Conservation (phyloP, 2,888 invertebrate species). For the Andrena fulva region DNA sequence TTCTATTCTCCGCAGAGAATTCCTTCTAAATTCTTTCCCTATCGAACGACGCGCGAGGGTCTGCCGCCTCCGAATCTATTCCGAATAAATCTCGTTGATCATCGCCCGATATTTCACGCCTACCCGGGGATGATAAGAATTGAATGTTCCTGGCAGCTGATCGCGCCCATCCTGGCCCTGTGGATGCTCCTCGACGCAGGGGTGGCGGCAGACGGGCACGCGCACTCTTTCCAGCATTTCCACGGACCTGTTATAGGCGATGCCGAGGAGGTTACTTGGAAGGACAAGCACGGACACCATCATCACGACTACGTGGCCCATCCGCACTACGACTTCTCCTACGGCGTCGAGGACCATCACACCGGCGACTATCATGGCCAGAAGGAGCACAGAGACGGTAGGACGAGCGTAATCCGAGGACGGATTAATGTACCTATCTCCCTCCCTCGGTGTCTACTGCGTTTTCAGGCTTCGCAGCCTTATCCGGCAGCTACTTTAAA, state of each 20-base stretch:
- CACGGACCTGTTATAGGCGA: slow-evolving; percentile 82
- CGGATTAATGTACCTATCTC: slow-evolving; percentile 47
- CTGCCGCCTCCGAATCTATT: too few relatives aligned
- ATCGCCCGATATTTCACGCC: background rate
- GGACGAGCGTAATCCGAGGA: slow-evolving; percentile 46
- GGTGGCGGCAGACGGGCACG: slow-evolving; percentile 71
- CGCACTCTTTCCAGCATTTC: slow-evolving; percentile 83
- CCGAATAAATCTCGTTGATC: too few relatives aligned
- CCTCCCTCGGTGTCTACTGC: background rate
- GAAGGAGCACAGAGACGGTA: slow-evolving; percentile 84
- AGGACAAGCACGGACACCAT: slow-evolving; percentile 81
- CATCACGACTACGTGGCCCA: slow-evolving; percentile 83
- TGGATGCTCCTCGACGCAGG: slow-evolving; percentile 33
- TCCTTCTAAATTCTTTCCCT: background rate
- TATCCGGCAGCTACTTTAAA: too few relatives aligned
- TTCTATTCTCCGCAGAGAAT: slow-evolving; percentile 3
- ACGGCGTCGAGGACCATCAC: slow-evolving; percentile 81
- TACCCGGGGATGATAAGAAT: background rate
- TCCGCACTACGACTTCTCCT: slow-evolving; percentile 81
- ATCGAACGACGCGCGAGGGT: background rate
- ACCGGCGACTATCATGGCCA: slow-evolving; percentile 84
- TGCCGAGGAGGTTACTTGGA: slow-evolving; percentile 78
- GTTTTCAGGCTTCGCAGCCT: background rate
- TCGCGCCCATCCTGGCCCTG: slow-evolving; percentile 46
- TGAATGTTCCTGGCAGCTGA: slow-evolving; percentile 56